These are phyloP conservation scores for Drosophila paranaensis DNA, from an alignment of 2,888 invertebrate genomes.

Conservation along the genomic window DNA sequence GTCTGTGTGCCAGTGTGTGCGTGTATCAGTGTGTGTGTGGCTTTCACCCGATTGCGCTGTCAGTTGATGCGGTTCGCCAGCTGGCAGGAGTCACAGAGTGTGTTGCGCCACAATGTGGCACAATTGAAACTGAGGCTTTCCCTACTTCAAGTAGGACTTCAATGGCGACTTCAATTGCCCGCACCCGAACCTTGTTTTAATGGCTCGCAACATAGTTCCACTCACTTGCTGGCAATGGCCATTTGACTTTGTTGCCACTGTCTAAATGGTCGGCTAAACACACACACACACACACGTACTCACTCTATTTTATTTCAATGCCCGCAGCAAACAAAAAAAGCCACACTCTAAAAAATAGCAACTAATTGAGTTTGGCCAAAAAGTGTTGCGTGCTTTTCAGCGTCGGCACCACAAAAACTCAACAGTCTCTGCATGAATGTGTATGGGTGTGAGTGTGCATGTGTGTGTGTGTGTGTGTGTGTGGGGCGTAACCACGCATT, in stretches of 20 bases:
- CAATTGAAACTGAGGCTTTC: conserved; percentile 46
- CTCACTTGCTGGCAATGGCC: conserved; percentile 33
- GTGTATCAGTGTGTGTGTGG: conserved; percentile 4
- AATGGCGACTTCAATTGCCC: conserved; percentile 50
- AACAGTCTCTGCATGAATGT: conserved; percentile 7
- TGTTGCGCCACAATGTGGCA: conserved; percentile 40
- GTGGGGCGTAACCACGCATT: conserved; percentile 26
- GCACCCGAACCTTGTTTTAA: conserved; percentile 33
- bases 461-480: background rate
- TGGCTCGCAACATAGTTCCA: conserved; percentile 58
- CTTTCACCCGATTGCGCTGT: conserved; percentile 10
- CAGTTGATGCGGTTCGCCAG: conserved; percentile 15
- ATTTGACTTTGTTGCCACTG: conserved; percentile 51
- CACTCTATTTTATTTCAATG: conserved; percentile 13
- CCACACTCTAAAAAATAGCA: conserved; percentile 43
- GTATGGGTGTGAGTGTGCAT: background rate
- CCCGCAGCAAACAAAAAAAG: conserved; percentile 21
- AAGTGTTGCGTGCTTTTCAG: conserved; percentile 51
- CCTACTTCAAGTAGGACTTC: conserved; percentile 49
- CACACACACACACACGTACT: conserved; percentile 2
- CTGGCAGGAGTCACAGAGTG: conserved; percentile 7
- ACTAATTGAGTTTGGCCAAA: conserved; percentile 68
- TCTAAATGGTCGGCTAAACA: conserved; percentile 33
- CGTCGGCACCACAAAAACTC: conserved; percentile 30
- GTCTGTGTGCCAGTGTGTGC: background rate